phyloP scores from a whole-genome alignment of 2,797 vertebrate genomes.

The Darevskia nairensis region DNA sequence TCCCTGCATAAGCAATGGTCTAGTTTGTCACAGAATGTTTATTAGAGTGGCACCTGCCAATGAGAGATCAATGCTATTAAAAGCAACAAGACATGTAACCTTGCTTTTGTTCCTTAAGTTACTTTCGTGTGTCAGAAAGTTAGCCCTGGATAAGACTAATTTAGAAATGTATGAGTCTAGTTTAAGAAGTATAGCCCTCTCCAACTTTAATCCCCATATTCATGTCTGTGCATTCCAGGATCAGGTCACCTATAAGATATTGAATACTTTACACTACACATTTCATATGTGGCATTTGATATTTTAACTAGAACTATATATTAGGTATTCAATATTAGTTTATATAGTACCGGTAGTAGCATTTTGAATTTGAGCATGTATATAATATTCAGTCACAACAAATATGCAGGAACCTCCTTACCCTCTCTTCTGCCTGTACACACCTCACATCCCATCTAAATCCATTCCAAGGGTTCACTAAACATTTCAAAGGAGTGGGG shows the following conservation, averaged over 20 bases:
- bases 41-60: neutral
- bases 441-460: too few relatives aligned
- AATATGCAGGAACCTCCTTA: too few relatives aligned
- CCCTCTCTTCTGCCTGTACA: too few relatives aligned
- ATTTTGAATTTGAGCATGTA: neutral
- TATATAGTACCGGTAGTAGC: neutral
- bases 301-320: neutral
- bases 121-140: neutral
- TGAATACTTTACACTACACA: neutral
- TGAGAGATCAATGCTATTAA: constrained; percentile 7
- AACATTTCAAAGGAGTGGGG: too few relatives aligned
- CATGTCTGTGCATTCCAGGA: neutral
- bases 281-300: neutral
- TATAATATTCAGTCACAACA: neutral
- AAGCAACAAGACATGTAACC: neutral
- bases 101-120: neutral
- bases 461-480: too few relatives aligned
- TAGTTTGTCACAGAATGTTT: neutral
- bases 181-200: neutral
- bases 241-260: neutral
- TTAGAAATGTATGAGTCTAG: neutral
- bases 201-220: neutral
- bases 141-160: neutral
- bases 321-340: neutral
- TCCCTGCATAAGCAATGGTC: neutral